Conservation (phyloP, 2,113 vertebrate genomes). For the Anolis carolinensis region DNA sequence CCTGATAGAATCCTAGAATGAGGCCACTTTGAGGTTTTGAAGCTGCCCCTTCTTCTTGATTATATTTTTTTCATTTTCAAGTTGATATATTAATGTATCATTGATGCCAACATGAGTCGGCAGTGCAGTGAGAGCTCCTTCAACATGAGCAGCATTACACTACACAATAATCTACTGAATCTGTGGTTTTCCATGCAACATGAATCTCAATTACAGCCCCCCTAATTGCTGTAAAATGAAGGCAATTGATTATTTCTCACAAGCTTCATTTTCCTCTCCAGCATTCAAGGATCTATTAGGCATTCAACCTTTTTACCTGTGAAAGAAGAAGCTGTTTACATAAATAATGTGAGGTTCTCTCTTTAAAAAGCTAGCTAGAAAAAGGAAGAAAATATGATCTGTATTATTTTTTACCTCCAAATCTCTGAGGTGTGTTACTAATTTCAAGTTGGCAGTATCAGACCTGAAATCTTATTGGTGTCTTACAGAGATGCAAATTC, state of each 20-base stretch:
- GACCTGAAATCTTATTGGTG: background rate
- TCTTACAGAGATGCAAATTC: background rate
- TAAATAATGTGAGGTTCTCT: background rate
- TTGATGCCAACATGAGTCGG: background rate
- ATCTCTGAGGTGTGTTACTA: background rate
- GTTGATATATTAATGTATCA: conserved; percentile 26
- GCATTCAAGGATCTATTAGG: conserved; percentile 9
- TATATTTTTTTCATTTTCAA: conserved; percentile 27
- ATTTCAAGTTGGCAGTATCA: background rate
- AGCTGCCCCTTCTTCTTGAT: conserved; percentile 9
- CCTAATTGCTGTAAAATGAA: conserved; percentile 32
- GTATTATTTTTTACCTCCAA: background rate
- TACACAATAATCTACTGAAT: conserved; percentile 21
- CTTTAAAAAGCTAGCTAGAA: background rate
- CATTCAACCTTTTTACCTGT: conserved; percentile 16
- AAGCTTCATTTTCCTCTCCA: conserved; percentile 40
- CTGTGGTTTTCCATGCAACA: conserved; percentile 26
- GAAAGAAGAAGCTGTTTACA: conserved; percentile 19
- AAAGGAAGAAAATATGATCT: background rate
- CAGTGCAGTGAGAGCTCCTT: conserved; percentile 5
- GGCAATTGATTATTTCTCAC: conserved; percentile 43
- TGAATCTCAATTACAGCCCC: conserved; percentile 24
- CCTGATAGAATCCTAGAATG: background rate
- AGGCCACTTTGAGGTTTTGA: background rate
- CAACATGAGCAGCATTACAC: background rate